Base-by-base conservation (phyloP, 2,888 invertebrate species). In the Monopis laevigella region DNA sequence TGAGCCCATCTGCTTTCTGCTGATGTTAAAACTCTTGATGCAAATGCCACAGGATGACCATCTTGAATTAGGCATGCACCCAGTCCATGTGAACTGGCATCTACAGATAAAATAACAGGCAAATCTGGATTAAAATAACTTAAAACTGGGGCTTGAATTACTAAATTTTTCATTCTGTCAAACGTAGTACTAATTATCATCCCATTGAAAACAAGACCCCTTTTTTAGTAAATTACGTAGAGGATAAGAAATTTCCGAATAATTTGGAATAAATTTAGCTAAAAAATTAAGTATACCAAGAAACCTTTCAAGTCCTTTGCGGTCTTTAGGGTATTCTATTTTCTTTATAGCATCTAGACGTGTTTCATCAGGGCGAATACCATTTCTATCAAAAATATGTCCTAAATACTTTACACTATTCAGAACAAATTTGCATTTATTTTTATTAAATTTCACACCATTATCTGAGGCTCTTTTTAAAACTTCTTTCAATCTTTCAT, bases 1-100 rank as follows among this genome's bases (percentile, higher is more conserved):
- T 48, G 48, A 7, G 47, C 45, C 40, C 41, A 47, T 2, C 45
- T 12, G 10, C 11, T 24, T 16, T 47, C 42, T 1, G 45, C 21
- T 8, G 43, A 39, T 3, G 46, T 43, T 29, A 47, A 46, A 4
- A 46, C 46, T 30, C 43, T 43, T 18, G 46, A 32, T 7, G 41
- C 46, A 24, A 41, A 44, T 6, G 27, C 43, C 2, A 46, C 41
- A 1, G 46, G 46, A 12, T 19, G 44, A 8, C 43, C 43, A 8
- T 16, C 39, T 34, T 44, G 44, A 39, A 44, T 16, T 14, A 44
- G 29, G 11, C 30, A 30, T 6, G 46, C 46, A 27, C 46, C 46
- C 39, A 44, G 40, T 2, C 41, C 44, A 18, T 21, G 18, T 16
- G 39, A 8, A 21, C 44, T 43, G 8, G 44, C 41, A 17, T 46